Base-by-base conservation (phyloP, 1,140 invertebrate genomes). In the Phortica variegata region DNA sequence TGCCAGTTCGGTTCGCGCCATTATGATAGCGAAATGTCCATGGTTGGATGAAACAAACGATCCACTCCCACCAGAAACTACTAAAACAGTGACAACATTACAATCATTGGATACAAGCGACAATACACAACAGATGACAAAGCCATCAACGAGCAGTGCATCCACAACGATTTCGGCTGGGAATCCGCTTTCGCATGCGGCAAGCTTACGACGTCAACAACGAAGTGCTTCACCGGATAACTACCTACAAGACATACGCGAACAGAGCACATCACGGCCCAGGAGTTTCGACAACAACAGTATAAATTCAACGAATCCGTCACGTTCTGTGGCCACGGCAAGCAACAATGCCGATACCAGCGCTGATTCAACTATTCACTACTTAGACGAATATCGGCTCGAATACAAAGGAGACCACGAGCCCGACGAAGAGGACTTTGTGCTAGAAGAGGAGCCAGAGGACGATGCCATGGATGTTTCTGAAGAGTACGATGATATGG, bases 1-100 rank as follows among this genome's bases (percentile, higher is more conserved):
- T 77, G 88, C 88, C 3, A 90, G 88, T 53, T 90, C 88, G 1
- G 70, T 76, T 3, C 56, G 74, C 3, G 62, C 60, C 1, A 68
- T 78, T 6, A 77, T 77, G 69, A 65, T 79, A 32, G 77, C 77
- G 3, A 65, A 74, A 13, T 76, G 77, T 36, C 73, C 73, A 0
- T 76, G 74, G 74, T 29, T 76, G 16, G 66, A 76, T 15, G 60
- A 74, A 2, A 53, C 46, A 19, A 74, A 72, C 34, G 68, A 74
- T 57, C 65, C 71, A 0, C 38, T 74, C 41, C 12, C 18, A 5
- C 38, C 5, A 26, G 5, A 26, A 26, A 26, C 23, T n/a, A 21
- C 17, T 39, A 10, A n/a, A 7, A 1, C 12, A 44, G 8, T 32
- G 2, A 17, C 10, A 26, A 26, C 23, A 10, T 6, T 26, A 10